Evolutionary conservation across 2,113 vertebrate genomes (phyloP).

Genomic region (Petromus typicus): DNA sequence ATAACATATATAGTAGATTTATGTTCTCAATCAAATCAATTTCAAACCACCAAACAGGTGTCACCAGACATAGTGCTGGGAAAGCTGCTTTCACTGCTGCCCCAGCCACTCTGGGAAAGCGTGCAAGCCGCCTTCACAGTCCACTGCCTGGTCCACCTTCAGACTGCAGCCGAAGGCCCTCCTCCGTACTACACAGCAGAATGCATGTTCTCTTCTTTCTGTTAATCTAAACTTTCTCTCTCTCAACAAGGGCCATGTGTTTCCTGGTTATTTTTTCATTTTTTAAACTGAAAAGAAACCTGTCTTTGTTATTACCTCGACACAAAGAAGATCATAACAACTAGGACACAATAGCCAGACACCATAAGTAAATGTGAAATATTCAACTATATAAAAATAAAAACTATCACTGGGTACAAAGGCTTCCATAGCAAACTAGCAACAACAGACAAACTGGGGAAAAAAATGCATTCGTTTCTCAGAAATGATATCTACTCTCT

Average conservation of each 20-base stretch:
- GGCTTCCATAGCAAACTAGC: constrained; percentile 6
- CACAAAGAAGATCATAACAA: constrained; percentile 14
- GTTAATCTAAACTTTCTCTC: neutral
- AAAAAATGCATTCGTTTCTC: neutral
- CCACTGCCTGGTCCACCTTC: neutral
- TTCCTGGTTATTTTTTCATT: constrained; percentile 33
- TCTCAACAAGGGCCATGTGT: constrained; percentile 17
- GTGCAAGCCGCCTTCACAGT: neutral
- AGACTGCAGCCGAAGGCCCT: neutral
- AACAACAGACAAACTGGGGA: constrained; percentile 28
- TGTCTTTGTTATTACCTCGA: constrained; percentile 28
- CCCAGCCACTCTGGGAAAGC: neutral
- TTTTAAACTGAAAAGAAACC: constrained; percentile 47
- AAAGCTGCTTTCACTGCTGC: neutral
- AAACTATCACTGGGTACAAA: neutral
- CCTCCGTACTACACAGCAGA: neutral
- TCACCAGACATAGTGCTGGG: neutral
- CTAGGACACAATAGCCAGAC: neutral
- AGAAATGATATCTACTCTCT: constrained; percentile 33
- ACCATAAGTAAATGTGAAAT: constrained; percentile 41
- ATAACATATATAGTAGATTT: neutral
- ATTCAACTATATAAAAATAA: constrained; percentile 56
- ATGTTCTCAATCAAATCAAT: neutral
- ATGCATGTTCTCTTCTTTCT: neutral
- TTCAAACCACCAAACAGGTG: neutral